Conservation (phyloP, 2,113 vertebrate species). For the Onychostruthus taczanowskii region DNA sequence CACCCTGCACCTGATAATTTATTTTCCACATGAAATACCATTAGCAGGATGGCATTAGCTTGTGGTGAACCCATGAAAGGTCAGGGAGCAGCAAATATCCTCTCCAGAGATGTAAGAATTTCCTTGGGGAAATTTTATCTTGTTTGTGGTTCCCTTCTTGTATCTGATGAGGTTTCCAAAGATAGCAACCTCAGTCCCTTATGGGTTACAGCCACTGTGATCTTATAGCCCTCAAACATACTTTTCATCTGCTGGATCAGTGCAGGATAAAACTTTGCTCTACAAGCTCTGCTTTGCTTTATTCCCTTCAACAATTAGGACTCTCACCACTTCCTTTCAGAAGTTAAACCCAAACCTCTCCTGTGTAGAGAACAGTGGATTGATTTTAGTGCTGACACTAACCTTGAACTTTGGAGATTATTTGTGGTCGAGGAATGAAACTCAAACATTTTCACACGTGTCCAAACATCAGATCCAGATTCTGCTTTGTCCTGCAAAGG, state of each 20-base stretch:
- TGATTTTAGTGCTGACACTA: neutral
- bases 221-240: neutral
- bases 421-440: accelerated
- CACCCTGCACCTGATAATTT: neutral
- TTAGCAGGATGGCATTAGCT: neutral
- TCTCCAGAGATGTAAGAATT: neutral
- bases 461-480: neutral
- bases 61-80: neutral
- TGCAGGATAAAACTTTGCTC: neutral
- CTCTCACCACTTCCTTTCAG: neutral
- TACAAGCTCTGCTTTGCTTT: neutral
- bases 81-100: neutral
- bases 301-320: neutral
- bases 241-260: neutral
- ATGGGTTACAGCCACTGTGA: neutral
- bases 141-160: neutral
- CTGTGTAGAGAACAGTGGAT: neutral
- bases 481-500: neutral
- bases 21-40: neutral
- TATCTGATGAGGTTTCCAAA: neutral
- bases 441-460: neutral
- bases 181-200: neutral
- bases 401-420: neutral
- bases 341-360: neutral
- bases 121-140: neutral